Evolutionary conservation across 2,888 invertebrate species (phyloP).

Genomic region (Pristionchus mayeri): DNA sequence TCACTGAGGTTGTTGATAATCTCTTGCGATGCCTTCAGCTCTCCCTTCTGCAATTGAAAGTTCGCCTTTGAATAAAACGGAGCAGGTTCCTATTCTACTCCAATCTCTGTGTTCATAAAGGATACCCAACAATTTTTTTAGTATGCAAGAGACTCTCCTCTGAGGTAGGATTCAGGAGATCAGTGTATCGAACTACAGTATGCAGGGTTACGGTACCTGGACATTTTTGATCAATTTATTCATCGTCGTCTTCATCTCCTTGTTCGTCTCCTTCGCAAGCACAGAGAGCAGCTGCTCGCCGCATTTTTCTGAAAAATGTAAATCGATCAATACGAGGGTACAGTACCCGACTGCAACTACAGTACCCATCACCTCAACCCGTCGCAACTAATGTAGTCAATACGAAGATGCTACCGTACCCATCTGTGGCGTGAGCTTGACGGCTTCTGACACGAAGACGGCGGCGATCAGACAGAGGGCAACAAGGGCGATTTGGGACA

Average conservation of each 20-base stretch:
- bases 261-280: slow-evolving; percentile 40
- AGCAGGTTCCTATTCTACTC: no score
- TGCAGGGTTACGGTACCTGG: background rate
- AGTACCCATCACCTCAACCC: background rate
- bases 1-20: slow-evolving; percentile 14
- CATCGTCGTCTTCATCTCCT: slow-evolving; percentile 45
- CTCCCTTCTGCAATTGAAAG: slow-evolving; percentile 32
- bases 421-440: slow-evolving; percentile 48
- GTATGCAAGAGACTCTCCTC: no score
- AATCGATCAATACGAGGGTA: background rate
- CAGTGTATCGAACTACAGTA: background rate
- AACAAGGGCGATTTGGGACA: background rate
- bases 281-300: slow-evolving; percentile 35
- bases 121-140: no score
- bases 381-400: background rate
- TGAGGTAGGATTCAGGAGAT: no score
- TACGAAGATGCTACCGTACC: background rate
- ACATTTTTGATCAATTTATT: slow-evolving; percentile 46
- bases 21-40: slow-evolving; percentile 43
- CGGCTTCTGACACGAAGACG: background rate
- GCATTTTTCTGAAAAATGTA: slow-evolving; percentile 36
- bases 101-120: no score
- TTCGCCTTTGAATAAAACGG: no score
- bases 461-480: background rate
- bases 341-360: background rate